Base-by-base conservation (phyloP, 2,113 vertebrate species). In the Sylvia atricapilla region DNA sequence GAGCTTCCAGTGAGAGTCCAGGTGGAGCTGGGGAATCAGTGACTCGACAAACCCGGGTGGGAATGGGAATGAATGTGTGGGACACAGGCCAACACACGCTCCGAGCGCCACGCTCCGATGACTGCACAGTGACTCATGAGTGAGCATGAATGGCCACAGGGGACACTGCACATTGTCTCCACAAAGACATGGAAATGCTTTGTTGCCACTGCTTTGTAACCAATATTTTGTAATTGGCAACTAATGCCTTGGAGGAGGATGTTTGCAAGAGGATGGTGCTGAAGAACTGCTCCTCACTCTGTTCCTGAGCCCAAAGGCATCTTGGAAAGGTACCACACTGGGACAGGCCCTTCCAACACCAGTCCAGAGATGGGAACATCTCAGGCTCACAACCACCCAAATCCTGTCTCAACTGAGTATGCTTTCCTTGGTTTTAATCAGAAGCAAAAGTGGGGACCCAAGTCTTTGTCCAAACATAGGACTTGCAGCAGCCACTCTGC, bases 1-100 rank as follows among this genome's bases (percentile, higher is more conserved):
- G 2, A 82, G 76, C 5, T 33, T 25, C 50, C 12, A 93, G 43
- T 56, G 76, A 93, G 88, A 95, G 83, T 66, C 73, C 58, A 66
- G 78, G 80, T 39, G 94, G 94, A 93, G 93, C 63, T 89, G 89
- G 35, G 74, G 82, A 94, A 93, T 53, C 13, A 2, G 58, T 58
- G 84, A 49, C 74, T 68, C 13, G 0, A 31, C 10, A 6, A 6
- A 35, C 21, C 44, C 0, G 2, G 23, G 62, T 33, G 77, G 62
- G 4, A 28, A 81, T 9, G 87, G 74, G 35, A 70, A 72, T 23
- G 33, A 70, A 72, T 23, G 44, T 5, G 46, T 23, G 58, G 81
- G 82, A 72, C 37, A n/a, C 1, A 0, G 2, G 89, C 64, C 60
- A 52, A 19, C 50, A 60, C n/a, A 60, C 3, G 1, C 37, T 52